Percentiles rank a stretch among this genome's conserved stretches.
Conservation (phyloP, 2,888 invertebrate genomes). For the Heteromurus nitidus region DNA sequence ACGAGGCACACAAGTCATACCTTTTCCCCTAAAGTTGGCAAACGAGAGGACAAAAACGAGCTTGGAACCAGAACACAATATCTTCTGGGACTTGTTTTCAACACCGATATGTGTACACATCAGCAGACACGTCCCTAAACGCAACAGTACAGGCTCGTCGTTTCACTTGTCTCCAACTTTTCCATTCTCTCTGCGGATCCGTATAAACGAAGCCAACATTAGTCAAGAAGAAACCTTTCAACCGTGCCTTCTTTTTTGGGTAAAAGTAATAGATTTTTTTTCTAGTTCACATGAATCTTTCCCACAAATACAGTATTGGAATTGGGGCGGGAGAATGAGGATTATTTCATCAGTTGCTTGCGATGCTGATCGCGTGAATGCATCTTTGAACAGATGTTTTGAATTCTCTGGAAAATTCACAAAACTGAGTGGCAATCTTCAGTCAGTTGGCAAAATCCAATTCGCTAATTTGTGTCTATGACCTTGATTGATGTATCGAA, state of each 20-base stretch:
- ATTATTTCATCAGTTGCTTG: no score
- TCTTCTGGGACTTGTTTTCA: constrained; percentile 32
- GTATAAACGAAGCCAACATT: background rate
- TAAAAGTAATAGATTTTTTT: constrained; percentile 6
- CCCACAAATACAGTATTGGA: no score
- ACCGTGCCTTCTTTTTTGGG: background rate
- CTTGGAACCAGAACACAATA: background rate
- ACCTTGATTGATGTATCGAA: no score
- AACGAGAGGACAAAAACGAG: constrained; percentile 13
- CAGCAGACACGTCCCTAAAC: constrained; percentile 9
- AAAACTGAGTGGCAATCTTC: no score
- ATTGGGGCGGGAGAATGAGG: no score
- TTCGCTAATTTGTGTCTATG: no score
- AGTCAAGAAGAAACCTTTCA: background rate
- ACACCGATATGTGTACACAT: constrained; percentile 23
- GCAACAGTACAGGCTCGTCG: constrained; percentile 20
- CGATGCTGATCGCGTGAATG: no score
- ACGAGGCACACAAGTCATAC: constrained; percentile 6
- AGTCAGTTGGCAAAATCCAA: no score
- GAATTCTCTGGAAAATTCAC: no score
- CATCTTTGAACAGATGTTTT: no score
- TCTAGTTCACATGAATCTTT: no score
- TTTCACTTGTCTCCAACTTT: constrained; percentile 6
- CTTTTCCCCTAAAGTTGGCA: constrained; percentile 5
- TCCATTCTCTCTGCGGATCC: background rate